A percentile compares a stretch with the other conserved stretches of the same genome.
phyloP scores from a whole-genome alignment of 2,888 invertebrate genomes.

The Dryadula phaetusa region DNA sequence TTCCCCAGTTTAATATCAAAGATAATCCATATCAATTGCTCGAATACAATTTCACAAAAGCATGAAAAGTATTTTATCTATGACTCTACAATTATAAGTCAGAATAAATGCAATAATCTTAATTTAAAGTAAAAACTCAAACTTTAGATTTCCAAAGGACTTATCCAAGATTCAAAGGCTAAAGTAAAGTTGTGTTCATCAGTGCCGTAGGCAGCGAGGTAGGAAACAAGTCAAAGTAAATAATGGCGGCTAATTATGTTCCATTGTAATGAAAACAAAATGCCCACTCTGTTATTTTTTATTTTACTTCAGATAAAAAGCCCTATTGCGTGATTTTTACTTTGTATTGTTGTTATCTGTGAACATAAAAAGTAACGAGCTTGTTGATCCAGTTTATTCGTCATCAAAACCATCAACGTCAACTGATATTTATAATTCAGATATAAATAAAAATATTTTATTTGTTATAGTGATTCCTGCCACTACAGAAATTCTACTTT shows the following conservation, averaged over 20 bases:
- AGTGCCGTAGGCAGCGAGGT: slow-evolving; percentile 41
- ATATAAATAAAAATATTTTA: slow-evolving; percentile 8
- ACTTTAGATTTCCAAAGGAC: slow-evolving; percentile 27
- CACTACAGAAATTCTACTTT: background rate
- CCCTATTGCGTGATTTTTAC: slow-evolving; percentile 9
- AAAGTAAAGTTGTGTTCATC: slow-evolving; percentile 39
- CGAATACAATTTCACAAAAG: too few species aligned
- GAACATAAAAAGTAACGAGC: background rate
- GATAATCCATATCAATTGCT: too few species aligned
- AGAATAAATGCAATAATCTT: slow-evolving; percentile 13
- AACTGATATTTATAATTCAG: slow-evolving; percentile 11
- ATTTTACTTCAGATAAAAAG: slow-evolving; percentile 21
- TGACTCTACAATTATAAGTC: slow-evolving; percentile 13
- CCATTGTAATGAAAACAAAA: slow-evolving; percentile 41
- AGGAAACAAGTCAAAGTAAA: slow-evolving; percentile 37
- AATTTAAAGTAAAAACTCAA: slow-evolving; percentile 26
- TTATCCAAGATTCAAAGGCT: slow-evolving; percentile 22
- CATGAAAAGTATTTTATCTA: too few species aligned
- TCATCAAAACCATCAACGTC: slow-evolving; percentile 10
- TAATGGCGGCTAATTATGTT: slow-evolving; percentile 42
- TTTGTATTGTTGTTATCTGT: slow-evolving; percentile 2
- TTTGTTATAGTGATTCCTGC: background rate
- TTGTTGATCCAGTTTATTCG: slow-evolving; percentile 16
- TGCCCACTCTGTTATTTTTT: slow-evolving; percentile 37
- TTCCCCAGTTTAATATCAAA: too few species aligned